Evolutionary conservation across 1,140 invertebrate species (phyloP), one percentile per base, ranked within the genome.

Genomic region (Drosophila chauvacae): DNA sequence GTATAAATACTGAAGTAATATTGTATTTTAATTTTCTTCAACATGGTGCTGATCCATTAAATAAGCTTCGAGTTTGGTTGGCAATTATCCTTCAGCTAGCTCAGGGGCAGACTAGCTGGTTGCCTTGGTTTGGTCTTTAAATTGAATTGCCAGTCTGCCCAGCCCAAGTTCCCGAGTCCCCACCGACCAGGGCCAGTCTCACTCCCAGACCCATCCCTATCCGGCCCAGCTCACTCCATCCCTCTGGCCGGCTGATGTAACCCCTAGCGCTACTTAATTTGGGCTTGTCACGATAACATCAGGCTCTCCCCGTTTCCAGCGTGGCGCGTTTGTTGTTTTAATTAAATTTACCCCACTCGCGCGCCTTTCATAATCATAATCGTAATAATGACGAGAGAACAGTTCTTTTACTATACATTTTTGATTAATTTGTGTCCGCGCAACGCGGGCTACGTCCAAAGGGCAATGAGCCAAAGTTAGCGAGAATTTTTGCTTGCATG

Each of bases 221-320:
- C 28, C 50, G n/a, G 41, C n/a, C 28, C 13, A 18, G 33, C 53
- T 55, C 53, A 26, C 37, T 35, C n/a, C 37, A 60, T 45, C 35
- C 41, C 30, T 9, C 58, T 75, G 59, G 33, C 42, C 55, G 65
- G 60, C 66, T 87, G 84, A 87, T 87, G 84, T 87, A 87, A 87
- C 68, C 84, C 73, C 64, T 62, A 48, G 65, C n/a, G 74, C 57
- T 58, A 62, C 78, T 90, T 90, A 81, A 90, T 90, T 90, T 90
- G 81, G 78, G 82, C 71, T 90, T 90, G 85, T 90, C 85, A 90
- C 85, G 85, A 85, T 85, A 90, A 62, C 68, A 90, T 90, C 78
- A 53, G 48, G 63, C 76, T 81, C 39, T 63, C 48, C 53, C 55
- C 80, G 65, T 35, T 60, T 61, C 28, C 37, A n/a, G 58, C 60